Conservation (phyloP, 2,113 vertebrate species). For the Glaucomys volans region DNA sequence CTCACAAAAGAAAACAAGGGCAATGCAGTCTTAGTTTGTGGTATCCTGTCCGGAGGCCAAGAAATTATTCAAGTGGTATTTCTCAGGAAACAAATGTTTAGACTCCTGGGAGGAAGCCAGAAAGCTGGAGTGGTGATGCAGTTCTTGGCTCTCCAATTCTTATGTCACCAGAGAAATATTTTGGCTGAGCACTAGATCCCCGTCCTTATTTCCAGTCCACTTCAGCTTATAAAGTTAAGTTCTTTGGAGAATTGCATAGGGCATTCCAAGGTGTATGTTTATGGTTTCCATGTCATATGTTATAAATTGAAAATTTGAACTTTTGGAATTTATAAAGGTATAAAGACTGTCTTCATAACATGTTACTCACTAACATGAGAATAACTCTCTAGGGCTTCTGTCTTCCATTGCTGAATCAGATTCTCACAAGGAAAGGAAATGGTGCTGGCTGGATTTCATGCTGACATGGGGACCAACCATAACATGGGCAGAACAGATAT, state of each 20-base stretch:
- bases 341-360: slow-evolving; percentile 32
- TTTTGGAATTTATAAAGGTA: slow-evolving; percentile 29
- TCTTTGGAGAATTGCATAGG: slow-evolving; percentile 37
- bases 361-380: slow-evolving; percentile 36
- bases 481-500: background rate
- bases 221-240: slow-evolving; percentile 48
- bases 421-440: slow-evolving; percentile 34
- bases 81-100: slow-evolving; percentile 83
- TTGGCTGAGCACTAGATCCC: slow-evolving; percentile 56
- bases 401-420: slow-evolving; percentile 10
- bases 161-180: slow-evolving; percentile 77
- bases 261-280: slow-evolving; percentile 20
- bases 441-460: background rate
- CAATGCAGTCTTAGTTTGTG: slow-evolving; percentile 51
- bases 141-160: slow-evolving; percentile 62
- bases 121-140: slow-evolving; percentile 65
- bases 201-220: slow-evolving; percentile 59
- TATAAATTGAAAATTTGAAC: slow-evolving; percentile 59
- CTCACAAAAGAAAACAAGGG: slow-evolving; percentile 55
- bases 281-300: background rate
- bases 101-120: slow-evolving; percentile 72
- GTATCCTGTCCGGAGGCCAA: slow-evolving; percentile 71
- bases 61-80: slow-evolving; percentile 80
- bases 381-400: background rate
- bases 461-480: background rate